Evolutionary conservation across 1,140 invertebrate species (phyloP), one percentile per base, ranked within the genome.

Genomic region (Lerema accius): DNA sequence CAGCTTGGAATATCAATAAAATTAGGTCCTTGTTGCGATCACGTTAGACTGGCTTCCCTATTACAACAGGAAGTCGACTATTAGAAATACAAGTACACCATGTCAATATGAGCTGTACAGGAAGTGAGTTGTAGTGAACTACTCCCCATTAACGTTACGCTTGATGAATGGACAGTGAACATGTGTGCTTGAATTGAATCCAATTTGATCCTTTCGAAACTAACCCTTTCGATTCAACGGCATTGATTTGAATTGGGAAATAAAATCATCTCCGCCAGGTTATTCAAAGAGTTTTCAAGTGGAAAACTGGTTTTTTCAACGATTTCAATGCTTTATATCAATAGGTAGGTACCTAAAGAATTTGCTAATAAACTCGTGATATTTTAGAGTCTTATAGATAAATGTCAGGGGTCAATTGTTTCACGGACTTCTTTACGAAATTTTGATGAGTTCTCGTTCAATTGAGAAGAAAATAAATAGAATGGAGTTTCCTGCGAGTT

Each of bases 231-330:
- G 78, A 62, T 69, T 74, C 68, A 78, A 71, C 76, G 70, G 48
- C 72, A 80, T 85, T 85, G 83, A 86, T 86, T 86, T 88, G 81
- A 85, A 86, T 84, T 74, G 58, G 73, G 76, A 82, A 85, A 82
- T 82, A 77, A 81, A 84, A 77, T 58, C 53, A 58, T 59, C 43
- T 59, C 15, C 43, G 14, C 19, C 28, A 35, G 42, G 26, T 16
- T 59, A 59, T 13, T 48, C 28, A 19, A 23, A 13, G 32, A 45
- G 45, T 17, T 9, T 39, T 59, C 0, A 28, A 59, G 16, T 48
- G 28, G 15, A 23, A 48, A 46, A 53, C 42, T 37, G 28, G 23
- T 48, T 59, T 58, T 35, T 45, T 11, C 23, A 23, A 53, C 40
- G 5, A 7, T 32, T 32, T 32, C 4, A 32, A 32, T 32, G 6